phyloP scores from a whole-genome alignment of 2,888 invertebrate genomes.

The Schizotus pectinicornis region DNA sequence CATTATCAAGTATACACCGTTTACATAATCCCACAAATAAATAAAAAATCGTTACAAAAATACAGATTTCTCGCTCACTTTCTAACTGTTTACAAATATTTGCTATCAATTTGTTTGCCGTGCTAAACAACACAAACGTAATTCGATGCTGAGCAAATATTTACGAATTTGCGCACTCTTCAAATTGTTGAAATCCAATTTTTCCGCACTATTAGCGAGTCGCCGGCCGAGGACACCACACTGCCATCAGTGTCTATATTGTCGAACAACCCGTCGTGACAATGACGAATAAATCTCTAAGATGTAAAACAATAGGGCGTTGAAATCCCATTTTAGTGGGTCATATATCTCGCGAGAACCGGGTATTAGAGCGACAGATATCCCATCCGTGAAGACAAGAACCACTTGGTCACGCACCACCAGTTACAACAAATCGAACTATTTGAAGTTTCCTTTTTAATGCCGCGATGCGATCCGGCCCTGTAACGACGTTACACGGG shows the following conservation, averaged over 20 bases:
- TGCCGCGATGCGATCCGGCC: slow-evolving; percentile 18
- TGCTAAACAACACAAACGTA: no score
- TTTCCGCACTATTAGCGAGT: background rate
- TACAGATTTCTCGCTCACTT: no score
- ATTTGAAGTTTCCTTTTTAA: slow-evolving; percentile 15
- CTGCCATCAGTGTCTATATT: background rate
- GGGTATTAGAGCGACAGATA: slow-evolving; percentile 22
- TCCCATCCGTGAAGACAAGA: slow-evolving; percentile 24
- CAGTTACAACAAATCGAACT: slow-evolving; percentile 26
- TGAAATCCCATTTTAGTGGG: slow-evolving; percentile 39
- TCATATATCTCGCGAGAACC: slow-evolving; percentile 32
- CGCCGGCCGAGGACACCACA: no score
- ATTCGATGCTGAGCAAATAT: no score
- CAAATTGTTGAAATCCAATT: background rate
- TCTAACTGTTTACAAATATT: no score
- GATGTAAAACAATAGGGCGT: slow-evolving; percentile 38
- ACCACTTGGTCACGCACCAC: slow-evolving; percentile 28
- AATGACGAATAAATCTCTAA: slow-evolving; percentile 34
- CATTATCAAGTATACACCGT: no score
- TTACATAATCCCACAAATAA: no score
- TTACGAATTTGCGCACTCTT: no score
- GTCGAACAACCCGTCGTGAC: slow-evolving; percentile 22
- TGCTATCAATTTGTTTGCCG: no score
- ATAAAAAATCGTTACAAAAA: no score
- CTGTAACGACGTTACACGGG: slow-evolving; percentile 17